Evolutionary conservation across 2,113 vertebrate genomes (phyloP).

Genomic region (Ptilorrhoa leucosticta): DNA sequence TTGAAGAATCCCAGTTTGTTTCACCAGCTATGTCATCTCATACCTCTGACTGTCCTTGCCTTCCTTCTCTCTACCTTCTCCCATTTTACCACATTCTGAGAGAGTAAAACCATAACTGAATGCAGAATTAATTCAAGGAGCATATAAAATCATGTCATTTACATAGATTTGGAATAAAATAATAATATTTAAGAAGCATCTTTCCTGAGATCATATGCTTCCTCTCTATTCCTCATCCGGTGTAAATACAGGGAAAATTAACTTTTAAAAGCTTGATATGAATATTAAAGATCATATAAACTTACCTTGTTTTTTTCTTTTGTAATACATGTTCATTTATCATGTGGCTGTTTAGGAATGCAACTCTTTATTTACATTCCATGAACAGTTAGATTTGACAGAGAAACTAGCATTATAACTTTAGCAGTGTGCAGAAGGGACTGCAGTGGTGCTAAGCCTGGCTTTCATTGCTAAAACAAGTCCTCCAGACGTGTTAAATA

Average conservation of each 20-base stretch:
- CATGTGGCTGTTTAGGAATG: not conserved
- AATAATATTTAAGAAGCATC: not conserved
- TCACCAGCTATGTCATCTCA: not conserved
- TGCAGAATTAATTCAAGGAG: not conserved
- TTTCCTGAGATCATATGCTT: not conserved
- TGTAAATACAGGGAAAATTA: not conserved
- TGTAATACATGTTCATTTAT: not conserved
- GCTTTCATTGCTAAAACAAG: not conserved
- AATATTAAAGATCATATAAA: not conserved
- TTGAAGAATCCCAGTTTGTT: not conserved
- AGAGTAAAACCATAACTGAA: not conserved
- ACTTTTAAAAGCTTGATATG: not conserved
- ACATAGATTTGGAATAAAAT: not conserved
- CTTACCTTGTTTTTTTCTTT: not conserved
- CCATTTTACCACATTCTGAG: not conserved
- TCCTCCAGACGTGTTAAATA: not conserved
- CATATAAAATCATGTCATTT: not conserved
- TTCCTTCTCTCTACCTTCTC: not conserved
- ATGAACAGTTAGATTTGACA: not conserved
- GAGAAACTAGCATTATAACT: not conserved
- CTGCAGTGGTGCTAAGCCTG: not conserved
- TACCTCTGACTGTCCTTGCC: not conserved
- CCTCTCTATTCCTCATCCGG: not conserved
- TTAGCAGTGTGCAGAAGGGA: not conserved
- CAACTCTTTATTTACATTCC: not conserved